A percentile compares a stretch with the other conserved stretches of the same genome.
These are phyloP conservation scores for Lacerta viridis DNA, from an alignment of 2,797 vertebrate species.

Conservation along the genomic window DNA sequence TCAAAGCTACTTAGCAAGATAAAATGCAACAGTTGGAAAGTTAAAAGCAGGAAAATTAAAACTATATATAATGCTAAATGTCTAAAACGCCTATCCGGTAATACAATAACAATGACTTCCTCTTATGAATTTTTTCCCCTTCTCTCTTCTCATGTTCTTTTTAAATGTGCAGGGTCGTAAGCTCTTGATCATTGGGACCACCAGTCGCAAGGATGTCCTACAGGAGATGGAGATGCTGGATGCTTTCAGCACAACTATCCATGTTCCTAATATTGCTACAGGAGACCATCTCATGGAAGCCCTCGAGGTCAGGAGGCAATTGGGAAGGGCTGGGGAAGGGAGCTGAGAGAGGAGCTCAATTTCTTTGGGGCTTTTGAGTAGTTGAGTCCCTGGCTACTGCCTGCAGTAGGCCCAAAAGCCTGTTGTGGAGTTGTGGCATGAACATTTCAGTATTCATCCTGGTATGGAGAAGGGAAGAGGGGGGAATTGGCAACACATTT, in stretches of 20 bases:
- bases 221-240: conserved; percentile 98
- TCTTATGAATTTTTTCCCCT: neutral
- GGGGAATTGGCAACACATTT: neutral
- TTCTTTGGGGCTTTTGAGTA: neutral
- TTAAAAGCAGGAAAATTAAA: no score
- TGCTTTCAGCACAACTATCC: conserved; percentile 94
- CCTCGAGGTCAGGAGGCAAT: conserved; percentile 86
- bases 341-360: neutral
- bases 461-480: neutral
- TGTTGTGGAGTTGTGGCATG: neutral
- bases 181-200: conserved; percentile 95
- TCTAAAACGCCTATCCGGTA: no score
- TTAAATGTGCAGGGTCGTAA: conserved; percentile 88
- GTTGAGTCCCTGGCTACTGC: no score
- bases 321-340: neutral
- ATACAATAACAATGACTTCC: neutral
- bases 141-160: neutral
- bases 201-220: conserved; percentile 94
- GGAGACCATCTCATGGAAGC: conserved; percentile 92
- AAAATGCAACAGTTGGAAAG: no score
- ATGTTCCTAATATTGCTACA: conserved; percentile 91
- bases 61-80: no score
- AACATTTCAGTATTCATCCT: neutral
- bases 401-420: neutral
- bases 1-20: no score